A percentile compares a stretch with the other conserved stretches of the same genome.
These are phyloP conservation scores for Psilopogon haemacephalus DNA, from an alignment of 2,113 vertebrate genomes.

Conservation along the genomic window DNA sequence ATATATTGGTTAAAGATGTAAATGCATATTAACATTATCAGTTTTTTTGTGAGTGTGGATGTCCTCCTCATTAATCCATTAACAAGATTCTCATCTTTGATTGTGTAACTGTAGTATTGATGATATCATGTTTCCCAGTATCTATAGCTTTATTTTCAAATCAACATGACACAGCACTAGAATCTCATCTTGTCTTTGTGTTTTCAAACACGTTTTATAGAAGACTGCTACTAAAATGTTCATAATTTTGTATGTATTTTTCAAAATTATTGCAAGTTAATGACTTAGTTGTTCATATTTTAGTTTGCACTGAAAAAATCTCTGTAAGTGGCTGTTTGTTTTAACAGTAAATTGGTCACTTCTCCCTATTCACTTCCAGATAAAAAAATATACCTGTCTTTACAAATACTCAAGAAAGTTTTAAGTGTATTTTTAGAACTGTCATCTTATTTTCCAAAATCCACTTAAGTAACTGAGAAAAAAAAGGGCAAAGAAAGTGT, in stretches of 20 bases:
- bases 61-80: not conserved
- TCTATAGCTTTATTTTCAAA: not conserved
- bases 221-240: not conserved
- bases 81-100: not conserved
- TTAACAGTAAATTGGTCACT: not conserved
- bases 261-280: not conserved
- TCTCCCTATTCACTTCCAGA: not conserved
- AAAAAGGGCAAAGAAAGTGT: not conserved
- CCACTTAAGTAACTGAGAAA: not conserved
- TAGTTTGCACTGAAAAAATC: not conserved
- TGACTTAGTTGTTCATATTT: not conserved
- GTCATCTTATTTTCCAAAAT: not conserved
- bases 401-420: not conserved
- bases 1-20: not conserved
- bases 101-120: not conserved
- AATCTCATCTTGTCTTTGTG: not conserved
- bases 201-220: not conserved
- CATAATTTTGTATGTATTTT: not conserved
- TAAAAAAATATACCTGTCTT: not conserved
- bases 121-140: not conserved
- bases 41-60: fast-evolving
- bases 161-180: not conserved
- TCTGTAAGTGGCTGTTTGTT: not conserved
- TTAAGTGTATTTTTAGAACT: not conserved
- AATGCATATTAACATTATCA: not conserved